Base-by-base conservation (phyloP, 2,113 vertebrate species). In the Meriones unguiculatus region DNA sequence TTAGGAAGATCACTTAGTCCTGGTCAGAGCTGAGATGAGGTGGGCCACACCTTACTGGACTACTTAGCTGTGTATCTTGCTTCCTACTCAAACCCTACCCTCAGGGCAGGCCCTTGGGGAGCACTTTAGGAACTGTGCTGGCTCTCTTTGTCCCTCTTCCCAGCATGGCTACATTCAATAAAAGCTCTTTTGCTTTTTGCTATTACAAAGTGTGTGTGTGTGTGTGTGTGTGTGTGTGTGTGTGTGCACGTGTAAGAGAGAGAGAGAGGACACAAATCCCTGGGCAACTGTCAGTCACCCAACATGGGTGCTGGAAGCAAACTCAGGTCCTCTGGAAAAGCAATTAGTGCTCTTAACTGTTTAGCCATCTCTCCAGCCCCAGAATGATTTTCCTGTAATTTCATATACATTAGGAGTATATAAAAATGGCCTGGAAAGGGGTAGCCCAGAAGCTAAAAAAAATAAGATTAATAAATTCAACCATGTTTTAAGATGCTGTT, bases 401-500 rank as follows among this genome's bases (percentile, higher is more conserved):
- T 46, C 38, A 65, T 65, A 30, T 85, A 46, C 25, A 30, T 10
- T 46, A 65, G 24, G 82, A 85, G 25, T 65, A 3, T 46, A 65
- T 65, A 65, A 65, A 64, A 65, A 85, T 67, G 62, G 38, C 25
- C 62, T 67, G 38, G n/a, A 65, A 12, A 64, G 18, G 24, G 46
- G 20, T 69, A 70, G 69, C 15, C 46, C 17, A 89, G 38, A 46
- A 85, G 62, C 62, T 85, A 91, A 95, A 92, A 92, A 46, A 46
- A 94, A 52, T 70, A 87, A 54, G 82, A 46, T 85, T 65, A 65
- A 28, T 41, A 87, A 84, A 20, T 35, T 94, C 30, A 86, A 64
- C 81, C 59, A 72, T 9, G 50, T 70, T 88, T 93, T 80, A 95
- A 94, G 92, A 93, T 59, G 57, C 38, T 77, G 73, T 85, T 92